Base-by-base conservation (phyloP, 1,140 invertebrate genomes). In the Trinorchestia longiramus region DNA sequence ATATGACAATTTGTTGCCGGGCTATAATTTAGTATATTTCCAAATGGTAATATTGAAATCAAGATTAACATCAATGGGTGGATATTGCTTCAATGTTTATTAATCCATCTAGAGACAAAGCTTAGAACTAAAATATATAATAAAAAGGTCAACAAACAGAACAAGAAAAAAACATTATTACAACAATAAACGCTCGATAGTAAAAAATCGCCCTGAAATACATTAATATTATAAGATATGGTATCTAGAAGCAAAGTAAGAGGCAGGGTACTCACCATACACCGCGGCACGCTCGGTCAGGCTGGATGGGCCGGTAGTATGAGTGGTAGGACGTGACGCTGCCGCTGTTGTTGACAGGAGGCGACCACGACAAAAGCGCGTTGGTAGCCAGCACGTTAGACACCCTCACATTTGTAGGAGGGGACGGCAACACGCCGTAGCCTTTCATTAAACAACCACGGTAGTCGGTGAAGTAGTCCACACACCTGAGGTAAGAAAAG, bases 381-480 rank as follows among this genome's bases (percentile, higher is more conserved):
- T 98, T 99, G 97, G 98, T 98, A 0, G 98, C 98, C 96, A 98
- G 98, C 88, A 98, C 98, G 97, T 98, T 98, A 42, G 98, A 98
- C 0, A 99, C 98, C 95, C 98, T 98, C 1, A 99, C 97, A 95
- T 97, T 97, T 0, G 97, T 97, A 0, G 98, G 98, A 40, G 98
- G 97, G 62, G 98, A 98, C 0, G 98, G 98, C 0, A 99, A 97
- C 0, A 99, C 98, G 0, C 98, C 98, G 97, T 99, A 99, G 15
- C 98, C 98, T 97, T 98, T 98, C 96, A 99, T 98, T 15, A 99
- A 97, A 97, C 98, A 99, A 97, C 98, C 98, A 45, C 98, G 98
- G 97, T 98, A 98, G 62, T 98, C 98, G 0, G 97, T 97, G 98
- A 99, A 99, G 97, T 98, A 98, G 92, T 98, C 98, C 57, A 99